Evolutionary conservation across 2,113 vertebrate genomes (phyloP), one percentile per base, ranked within the genome.

Genomic region (Myiopsitta monachus): DNA sequence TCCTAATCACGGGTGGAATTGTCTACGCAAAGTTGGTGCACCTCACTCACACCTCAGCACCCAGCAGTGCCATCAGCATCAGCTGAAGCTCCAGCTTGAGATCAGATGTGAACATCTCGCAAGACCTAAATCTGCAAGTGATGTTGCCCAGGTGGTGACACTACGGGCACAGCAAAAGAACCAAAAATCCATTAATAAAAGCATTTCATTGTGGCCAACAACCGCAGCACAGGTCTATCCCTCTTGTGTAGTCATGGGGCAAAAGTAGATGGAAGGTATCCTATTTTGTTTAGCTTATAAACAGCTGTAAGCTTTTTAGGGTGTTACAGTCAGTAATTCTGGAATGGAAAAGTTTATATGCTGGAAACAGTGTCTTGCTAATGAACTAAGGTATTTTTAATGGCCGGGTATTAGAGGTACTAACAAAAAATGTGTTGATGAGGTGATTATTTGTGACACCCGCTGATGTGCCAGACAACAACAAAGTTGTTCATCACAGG

Each of bases 301-400:
- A 78, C 16, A 88, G 51, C 52, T 39, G 22, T 14, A 68, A 66
- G 44, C 23, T 61, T 90, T 91, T 77, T 51, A 61, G 33, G 77
- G 46, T 10, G 3, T 38, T 84, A 75, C 52, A 68, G 69, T 69
- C 33, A 46, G 30, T 69, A 1, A 1, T 63, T 64, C 59, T 59
- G 84, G 49, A 77, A 82, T 52, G 88, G 88, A 93, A 93, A 93
- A 79, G 41, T 84, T 93, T 76, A 66, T 87, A 49, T 49, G 66
- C 66, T 92, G 70, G 62, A 96, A 97, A 92, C 1, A 88, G 68
- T 55, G 46, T 55, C 76, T 91, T 2, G 26, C 79, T 95, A 95
- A 95, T 76, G 72, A 95, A 61, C 41, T 61, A 61, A 54, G 57
- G 38, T 78, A 90, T 91, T 87, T 88, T 88, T 90, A 92, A 90